Evolutionary conservation across 2,888 invertebrate species (phyloP).

Genomic region (Netelia inedita): DNA sequence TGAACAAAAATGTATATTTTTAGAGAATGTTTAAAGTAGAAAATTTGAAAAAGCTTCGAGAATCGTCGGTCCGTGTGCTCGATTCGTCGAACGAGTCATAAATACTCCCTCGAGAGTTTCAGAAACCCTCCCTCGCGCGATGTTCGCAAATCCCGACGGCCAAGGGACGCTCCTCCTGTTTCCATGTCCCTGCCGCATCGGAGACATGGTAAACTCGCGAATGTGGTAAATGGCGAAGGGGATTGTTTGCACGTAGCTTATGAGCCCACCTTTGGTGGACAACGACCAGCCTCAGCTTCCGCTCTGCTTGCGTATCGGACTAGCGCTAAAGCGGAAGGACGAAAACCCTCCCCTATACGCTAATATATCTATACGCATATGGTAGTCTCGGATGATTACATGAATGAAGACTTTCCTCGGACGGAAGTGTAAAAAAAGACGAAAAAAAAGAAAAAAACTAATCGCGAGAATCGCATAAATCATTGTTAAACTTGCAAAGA

Average conservation of each 20-base stretch:
- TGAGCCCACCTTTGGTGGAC: slow-evolving; percentile 74
- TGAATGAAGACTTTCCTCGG: slow-evolving; percentile 35
- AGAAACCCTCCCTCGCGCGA: neutral
- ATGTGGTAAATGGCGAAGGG: slow-evolving; percentile 69
- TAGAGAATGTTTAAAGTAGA: no score
- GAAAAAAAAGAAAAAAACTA: slow-evolving; percentile 20
- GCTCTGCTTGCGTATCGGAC: slow-evolving; percentile 78
- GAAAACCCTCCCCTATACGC: slow-evolving; percentile 34
- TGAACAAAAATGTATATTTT: no score
- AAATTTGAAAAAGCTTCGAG: no score
- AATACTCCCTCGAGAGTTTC: slow-evolving; percentile 46
- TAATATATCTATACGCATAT: slow-evolving; percentile 5
- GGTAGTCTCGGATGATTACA: slow-evolving; percentile 38
- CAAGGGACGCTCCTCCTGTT: slow-evolving; percentile 27
- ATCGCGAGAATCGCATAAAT: slow-evolving; percentile 38
- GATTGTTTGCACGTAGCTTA: slow-evolving; percentile 79
- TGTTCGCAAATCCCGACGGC: slow-evolving; percentile 48
- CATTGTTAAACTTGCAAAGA: slow-evolving; percentile 48
- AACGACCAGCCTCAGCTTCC: slow-evolving; percentile 72
- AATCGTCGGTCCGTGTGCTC: no score
- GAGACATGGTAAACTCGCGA: slow-evolving; percentile 58
- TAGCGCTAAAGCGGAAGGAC: slow-evolving; percentile 65
- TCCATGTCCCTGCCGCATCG: slow-evolving; percentile 16
- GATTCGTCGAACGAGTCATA: slow-evolving; percentile 48
- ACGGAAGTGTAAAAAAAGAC: neutral